Evolutionary conservation across 2,113 vertebrate genomes (phyloP), one percentile per base, ranked within the genome.

Genomic region (Serinus canaria): DNA sequence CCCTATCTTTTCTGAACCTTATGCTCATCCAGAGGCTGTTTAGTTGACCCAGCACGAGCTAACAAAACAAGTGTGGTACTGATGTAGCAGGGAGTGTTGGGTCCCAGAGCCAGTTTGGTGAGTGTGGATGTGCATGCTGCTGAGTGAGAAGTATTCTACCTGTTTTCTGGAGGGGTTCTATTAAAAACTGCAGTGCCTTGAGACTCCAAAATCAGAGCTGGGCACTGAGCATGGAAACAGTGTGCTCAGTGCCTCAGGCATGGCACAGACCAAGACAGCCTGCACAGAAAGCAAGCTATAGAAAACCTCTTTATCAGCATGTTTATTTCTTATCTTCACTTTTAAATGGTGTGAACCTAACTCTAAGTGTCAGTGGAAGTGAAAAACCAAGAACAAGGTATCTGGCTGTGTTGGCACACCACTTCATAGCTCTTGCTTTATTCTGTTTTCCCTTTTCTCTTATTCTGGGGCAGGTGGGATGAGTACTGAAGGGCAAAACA

Each of bases 131-230:
- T 44, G 49, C 16, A 4, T 19, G 47, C 31, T 46, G 28, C 50
- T 37, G 52, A 41, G 13, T 13, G 39, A 82, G 60, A 19, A 8
- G 5, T 33, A 15, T 43, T 92, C 31, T 70, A 14, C 28, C 53
- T 55, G 15, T 37, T 78, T 70, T 58, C 28, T 52, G 6, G 3
- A 27, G 11, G 11, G 1, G 2, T 49, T 69, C 22, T 62, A 0
- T 59, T 44, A 62, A 69, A 83, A 62, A 22, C n/a, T 82, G 20
- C 7, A 10, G 19, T 67, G 35, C 35, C 46, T 72, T 60, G 15
- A 76, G 62, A 66, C 13, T 44, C 9, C 24, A 21, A 41, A 85
- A 50, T 76, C 63, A 31, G 68, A 92, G 43, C 59, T 66, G 28
- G 52, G 58, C 43, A 77, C 25, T 25, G 52, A 79, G 47, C 31